Conservation (phyloP, 2,113 vertebrate species). For the Fulica atra region DNA sequence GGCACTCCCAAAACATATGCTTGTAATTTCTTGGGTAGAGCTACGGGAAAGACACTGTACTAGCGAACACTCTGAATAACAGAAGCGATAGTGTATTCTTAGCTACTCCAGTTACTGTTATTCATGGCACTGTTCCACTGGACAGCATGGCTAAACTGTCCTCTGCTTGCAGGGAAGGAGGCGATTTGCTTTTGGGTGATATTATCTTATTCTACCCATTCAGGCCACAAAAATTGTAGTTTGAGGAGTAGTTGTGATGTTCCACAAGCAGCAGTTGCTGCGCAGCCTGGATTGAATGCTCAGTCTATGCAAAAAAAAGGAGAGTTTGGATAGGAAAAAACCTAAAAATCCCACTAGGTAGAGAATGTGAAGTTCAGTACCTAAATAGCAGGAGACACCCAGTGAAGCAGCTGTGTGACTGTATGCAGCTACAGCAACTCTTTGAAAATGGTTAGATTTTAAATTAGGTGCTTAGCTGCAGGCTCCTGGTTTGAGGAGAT, state of each 20-base stretch:
- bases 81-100: neutral
- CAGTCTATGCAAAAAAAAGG: neutral
- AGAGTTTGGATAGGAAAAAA: neutral
- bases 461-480: neutral
- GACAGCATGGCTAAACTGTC: neutral
- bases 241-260: neutral
- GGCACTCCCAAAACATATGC: neutral
- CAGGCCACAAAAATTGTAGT: neutral
- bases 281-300: neutral
- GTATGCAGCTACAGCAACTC: neutral
- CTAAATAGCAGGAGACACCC: neutral
- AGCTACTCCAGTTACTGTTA: neutral
- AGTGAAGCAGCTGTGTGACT: neutral
- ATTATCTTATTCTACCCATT: neutral
- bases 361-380: neutral
- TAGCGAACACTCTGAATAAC: neutral
- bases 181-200: neutral
- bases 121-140: neutral
- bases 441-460: neutral
- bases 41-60: neutral
- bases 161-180: neutral
- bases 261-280: neutral
- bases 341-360: neutral
- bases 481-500: neutral
- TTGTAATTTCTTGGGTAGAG: constrained; percentile 15